Evolutionary conservation across 2,888 invertebrate genomes (phyloP).

Genomic region (Eupsilia transversa): DNA sequence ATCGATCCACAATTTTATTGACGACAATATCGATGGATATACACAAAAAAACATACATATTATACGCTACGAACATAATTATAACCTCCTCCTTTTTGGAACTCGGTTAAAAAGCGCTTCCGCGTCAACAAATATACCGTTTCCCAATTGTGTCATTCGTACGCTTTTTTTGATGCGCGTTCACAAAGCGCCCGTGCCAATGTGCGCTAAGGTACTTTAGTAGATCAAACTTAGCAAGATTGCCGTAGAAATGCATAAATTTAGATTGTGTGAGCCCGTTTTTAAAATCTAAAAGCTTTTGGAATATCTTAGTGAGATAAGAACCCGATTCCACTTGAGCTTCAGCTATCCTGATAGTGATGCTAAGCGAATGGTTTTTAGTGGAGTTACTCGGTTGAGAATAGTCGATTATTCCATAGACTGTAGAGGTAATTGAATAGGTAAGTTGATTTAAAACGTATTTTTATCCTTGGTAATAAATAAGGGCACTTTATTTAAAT

Average conservation of each 20-base stretch:
- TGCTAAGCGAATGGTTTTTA: slow-evolving; percentile 61
- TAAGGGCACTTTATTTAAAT: no score
- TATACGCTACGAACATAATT: no score
- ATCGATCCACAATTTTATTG: no score
- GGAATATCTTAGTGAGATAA: slow-evolving; percentile 64
- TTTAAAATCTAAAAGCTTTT: slow-evolving; percentile 67
- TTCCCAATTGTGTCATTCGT: background rate
- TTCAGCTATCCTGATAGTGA: slow-evolving; percentile 56
- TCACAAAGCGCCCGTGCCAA: background rate
- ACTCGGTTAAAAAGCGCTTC: no score
- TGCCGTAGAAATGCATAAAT: slow-evolving; percentile 72
- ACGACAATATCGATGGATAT: no score
- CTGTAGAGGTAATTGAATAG: slow-evolving; percentile 47
- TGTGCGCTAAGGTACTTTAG: slow-evolving; percentile 38
- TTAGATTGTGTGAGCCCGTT: slow-evolving; percentile 67
- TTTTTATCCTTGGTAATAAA: background rate
- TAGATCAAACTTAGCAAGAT: slow-evolving; percentile 66
- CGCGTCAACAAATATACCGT: background rate
- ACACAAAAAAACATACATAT: no score
- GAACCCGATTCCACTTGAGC: slow-evolving; percentile 47
- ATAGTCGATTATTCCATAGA: slow-evolving; percentile 40
- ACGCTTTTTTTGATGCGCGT: background rate
- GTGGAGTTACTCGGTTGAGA: slow-evolving; percentile 44
- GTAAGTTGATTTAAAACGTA: slow-evolving; percentile 19
- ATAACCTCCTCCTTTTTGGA: no score